phyloP scores from a whole-genome alignment of 2,797 vertebrate genomes.

The Mus spretus region DNA sequence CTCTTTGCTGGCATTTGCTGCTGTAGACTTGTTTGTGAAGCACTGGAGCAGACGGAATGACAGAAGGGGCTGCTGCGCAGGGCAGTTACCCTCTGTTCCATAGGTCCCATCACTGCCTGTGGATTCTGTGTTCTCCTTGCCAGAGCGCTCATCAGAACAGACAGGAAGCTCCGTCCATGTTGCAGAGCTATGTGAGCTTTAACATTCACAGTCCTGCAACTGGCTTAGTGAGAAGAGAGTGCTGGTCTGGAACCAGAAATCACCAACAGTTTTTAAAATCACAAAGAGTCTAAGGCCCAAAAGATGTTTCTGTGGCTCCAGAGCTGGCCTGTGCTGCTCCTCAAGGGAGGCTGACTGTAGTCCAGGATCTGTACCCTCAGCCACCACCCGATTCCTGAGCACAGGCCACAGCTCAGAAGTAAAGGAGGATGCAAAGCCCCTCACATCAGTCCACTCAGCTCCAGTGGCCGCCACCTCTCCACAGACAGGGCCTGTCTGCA shows the following conservation, averaged over 20 bases:
- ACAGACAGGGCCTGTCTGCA: neutral
- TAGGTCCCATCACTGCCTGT: too few relatives aligned
- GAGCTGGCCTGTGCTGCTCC: fast-evolving
- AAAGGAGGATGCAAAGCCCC: neutral
- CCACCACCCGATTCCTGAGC: neutral
- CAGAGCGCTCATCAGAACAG: neutral
- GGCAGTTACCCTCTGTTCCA: neutral
- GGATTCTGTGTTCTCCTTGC: neutral
- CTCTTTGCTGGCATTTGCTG: neutral
- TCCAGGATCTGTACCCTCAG: neutral
- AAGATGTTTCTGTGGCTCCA: neutral
- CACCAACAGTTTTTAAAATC: neutral
- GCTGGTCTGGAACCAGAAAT: neutral
- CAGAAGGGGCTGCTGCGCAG: neutral
- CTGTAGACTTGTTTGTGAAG: too few relatives aligned
- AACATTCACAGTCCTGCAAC: neutral
- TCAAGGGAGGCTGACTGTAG: neutral
- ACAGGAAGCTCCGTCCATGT: neutral
- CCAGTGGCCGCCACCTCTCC: neutral
- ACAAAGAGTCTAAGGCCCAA: neutral
- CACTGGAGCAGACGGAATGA: neutral
- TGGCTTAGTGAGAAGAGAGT: neutral
- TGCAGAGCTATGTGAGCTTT: neutral
- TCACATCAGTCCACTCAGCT: neutral
- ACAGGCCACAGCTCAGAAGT: neutral